Evolutionary conservation across 1,140 invertebrate species (phyloP).

Genomic region (Drosophila orosa): DNA sequence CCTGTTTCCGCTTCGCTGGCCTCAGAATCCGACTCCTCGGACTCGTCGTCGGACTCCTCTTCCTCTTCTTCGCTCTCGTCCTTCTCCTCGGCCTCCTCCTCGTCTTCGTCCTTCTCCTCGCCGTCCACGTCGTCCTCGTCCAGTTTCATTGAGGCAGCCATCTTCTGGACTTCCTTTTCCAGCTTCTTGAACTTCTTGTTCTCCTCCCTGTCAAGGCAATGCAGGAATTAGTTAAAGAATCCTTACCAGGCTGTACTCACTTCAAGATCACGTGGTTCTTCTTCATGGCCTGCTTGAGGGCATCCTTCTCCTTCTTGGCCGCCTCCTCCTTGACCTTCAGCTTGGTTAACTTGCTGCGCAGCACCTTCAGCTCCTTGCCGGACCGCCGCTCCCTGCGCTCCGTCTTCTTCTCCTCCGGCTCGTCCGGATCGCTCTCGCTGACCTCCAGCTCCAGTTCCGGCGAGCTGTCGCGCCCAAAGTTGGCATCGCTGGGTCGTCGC

Average conservation of each 20-base stretch:
- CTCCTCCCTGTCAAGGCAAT: slow-evolving; percentile 86
- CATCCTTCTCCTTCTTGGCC: slow-evolving; percentile 91
- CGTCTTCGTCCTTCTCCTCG: slow-evolving; percentile 87
- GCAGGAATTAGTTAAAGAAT: neutral
- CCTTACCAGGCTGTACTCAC: slow-evolving; percentile 61
- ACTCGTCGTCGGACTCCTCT: slow-evolving; percentile 88
- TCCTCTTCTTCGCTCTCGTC: slow-evolving; percentile 86
- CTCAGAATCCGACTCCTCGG: slow-evolving; percentile 87
- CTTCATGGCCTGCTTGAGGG: slow-evolving; percentile 91
- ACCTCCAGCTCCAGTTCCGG: slow-evolving; percentile 85
- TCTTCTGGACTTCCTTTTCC: slow-evolving; percentile 94
- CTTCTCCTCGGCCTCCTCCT: slow-evolving; percentile 87
- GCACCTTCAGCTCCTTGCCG: slow-evolving; percentile 89
- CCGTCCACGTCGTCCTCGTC: slow-evolving; percentile 90
- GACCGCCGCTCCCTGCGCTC: slow-evolving; percentile 86
- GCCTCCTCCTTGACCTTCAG: slow-evolving; percentile 91
- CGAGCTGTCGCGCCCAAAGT: slow-evolving; percentile 77
- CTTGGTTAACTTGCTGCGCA: slow-evolving; percentile 91
- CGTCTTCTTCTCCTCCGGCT: slow-evolving; percentile 89
- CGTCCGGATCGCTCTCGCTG: slow-evolving; percentile 88
- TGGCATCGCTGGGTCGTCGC: slow-evolving; percentile 72
- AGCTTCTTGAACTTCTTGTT: slow-evolving; percentile 91
- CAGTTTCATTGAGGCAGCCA: slow-evolving; percentile 93
- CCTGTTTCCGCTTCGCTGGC: slow-evolving; percentile 87
- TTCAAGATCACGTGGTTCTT: slow-evolving; percentile 91